Evolutionary conservation across 2,888 invertebrate species (phyloP), one percentile per base, ranked within the genome.

Genomic region (Drosophila robusta): DNA sequence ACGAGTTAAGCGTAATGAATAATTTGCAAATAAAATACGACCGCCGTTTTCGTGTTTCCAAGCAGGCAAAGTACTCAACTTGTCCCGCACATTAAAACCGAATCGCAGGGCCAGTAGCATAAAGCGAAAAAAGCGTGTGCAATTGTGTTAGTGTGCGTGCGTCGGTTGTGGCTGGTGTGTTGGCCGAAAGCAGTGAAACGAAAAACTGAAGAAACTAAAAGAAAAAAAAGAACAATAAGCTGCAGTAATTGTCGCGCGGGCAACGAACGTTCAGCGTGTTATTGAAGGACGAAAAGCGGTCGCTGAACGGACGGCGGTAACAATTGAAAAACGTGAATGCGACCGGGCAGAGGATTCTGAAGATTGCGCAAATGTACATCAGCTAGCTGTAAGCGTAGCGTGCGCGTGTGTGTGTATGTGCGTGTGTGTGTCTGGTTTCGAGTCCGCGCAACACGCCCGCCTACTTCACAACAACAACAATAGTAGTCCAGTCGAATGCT

Each of bases 51-150:
- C 47, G 54, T 69, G 54, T 64, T 67, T 54, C 12, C 24, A 49
- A 55, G 18, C 38, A 39, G 39, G 9, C 32, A 57, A 51, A 69
- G 14, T 39, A 44, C 46, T 11, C 38, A 29, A 64, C 12, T 57
- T 54, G 41, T 51, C n/a, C 67, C 73, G 71, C 60, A 66, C 50
- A 54, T 49, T 51, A 44, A 42, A 68, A 58, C 29, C 54, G 45
- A 51, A 58, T 58, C 50, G 61, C 54, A 46, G 51, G 50, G 16
- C 49, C 39, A 52, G 45, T 24, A 78, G 26, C 56, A 69, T 55
- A 77, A 75, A 75, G 70, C 66, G 70, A 77, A 88, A 86, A 87
- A 76, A 88, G 68, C 75, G 78, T 73, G 83, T 86, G 70, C 65
- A 60, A 69, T 63, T 83, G 84, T 66, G 70, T 76, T 83, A 75